These are phyloP conservation scores for Poecilia latipinna DNA, from an alignment of 2,113 vertebrate genomes.

Conservation along the genomic window DNA sequence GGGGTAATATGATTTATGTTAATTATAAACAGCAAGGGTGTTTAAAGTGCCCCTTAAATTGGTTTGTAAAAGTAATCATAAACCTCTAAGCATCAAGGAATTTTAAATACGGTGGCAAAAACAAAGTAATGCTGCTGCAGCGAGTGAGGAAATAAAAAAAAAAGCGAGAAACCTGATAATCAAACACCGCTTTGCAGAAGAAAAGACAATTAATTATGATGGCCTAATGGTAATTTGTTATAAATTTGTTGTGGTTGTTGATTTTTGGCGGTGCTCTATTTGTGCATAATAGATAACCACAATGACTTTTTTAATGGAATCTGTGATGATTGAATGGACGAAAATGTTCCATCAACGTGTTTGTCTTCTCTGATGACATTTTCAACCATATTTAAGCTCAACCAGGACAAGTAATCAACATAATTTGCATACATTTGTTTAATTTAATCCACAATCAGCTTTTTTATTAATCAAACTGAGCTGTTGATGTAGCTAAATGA, in stretches of 20 bases:
- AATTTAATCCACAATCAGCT: too few relatives aligned
- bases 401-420: background rate
- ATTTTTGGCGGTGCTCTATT: background rate
- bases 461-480: too few relatives aligned
- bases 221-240: background rate
- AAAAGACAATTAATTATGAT: background rate
- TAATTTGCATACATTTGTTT: background rate
- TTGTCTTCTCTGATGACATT: background rate
- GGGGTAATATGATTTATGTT: background rate
- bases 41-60: background rate
- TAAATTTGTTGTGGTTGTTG: background rate
- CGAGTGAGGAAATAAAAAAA: too few relatives aligned
- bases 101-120: background rate
- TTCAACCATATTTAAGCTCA: background rate
- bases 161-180: background rate
- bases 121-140: conserved; percentile 1
- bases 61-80: background rate
- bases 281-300: conserved; percentile 4
- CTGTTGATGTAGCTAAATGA: too few relatives aligned
- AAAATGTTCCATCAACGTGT: background rate
- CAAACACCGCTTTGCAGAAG: background rate
- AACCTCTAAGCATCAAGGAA: background rate
- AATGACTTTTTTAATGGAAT: background rate
- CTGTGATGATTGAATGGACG: background rate
- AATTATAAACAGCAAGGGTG: background rate